These are phyloP conservation scores for Eulemur coronatus DNA, from an alignment of 2,797 vertebrate genomes.

Conservation along the genomic window DNA sequence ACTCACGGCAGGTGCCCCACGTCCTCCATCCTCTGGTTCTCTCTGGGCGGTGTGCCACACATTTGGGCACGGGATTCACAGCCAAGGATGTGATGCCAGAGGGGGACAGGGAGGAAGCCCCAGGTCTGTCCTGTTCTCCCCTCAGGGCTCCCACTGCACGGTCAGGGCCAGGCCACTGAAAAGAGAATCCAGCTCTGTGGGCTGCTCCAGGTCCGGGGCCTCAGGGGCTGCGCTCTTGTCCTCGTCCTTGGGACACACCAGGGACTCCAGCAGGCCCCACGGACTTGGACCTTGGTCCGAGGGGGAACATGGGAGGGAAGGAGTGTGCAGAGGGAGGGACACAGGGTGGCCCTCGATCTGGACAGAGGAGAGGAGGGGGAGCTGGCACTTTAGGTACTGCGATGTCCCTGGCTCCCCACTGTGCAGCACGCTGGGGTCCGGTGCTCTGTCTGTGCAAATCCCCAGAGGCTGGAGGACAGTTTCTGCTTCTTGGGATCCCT, in stretches of 20 bases:
- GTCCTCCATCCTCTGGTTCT: not conserved
- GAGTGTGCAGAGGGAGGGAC: slow-evolving; percentile 22
- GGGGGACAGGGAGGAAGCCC: not conserved
- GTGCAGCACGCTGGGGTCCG: not conserved
- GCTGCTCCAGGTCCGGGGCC: not conserved
- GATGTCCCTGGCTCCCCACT: not conserved
- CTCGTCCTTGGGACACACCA: slow-evolving; percentile 61
- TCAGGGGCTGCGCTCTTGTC: not conserved
- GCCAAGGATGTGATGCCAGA: not conserved
- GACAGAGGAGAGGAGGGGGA: not conserved
- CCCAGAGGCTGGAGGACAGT: not conserved
- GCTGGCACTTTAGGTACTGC: not conserved
- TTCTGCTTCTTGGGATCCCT: not conserved
- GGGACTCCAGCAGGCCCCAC: slow-evolving; percentile 67
- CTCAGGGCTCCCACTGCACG: slow-evolving; percentile 82
- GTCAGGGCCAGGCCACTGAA: slow-evolving; percentile 83
- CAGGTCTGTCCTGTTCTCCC: not conserved
- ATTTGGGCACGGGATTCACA: rapidly evolving
- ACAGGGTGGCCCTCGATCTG: not conserved
- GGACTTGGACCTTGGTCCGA: not conserved
- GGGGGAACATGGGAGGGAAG: not conserved
- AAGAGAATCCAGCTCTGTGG: slow-evolving; percentile 56
- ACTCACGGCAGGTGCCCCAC: rapidly evolving
- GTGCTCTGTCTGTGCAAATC: not conserved
- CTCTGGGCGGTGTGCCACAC: not conserved